Conservation (phyloP, 1,140 invertebrate species). For the Frieseomelitta varia region DNA sequence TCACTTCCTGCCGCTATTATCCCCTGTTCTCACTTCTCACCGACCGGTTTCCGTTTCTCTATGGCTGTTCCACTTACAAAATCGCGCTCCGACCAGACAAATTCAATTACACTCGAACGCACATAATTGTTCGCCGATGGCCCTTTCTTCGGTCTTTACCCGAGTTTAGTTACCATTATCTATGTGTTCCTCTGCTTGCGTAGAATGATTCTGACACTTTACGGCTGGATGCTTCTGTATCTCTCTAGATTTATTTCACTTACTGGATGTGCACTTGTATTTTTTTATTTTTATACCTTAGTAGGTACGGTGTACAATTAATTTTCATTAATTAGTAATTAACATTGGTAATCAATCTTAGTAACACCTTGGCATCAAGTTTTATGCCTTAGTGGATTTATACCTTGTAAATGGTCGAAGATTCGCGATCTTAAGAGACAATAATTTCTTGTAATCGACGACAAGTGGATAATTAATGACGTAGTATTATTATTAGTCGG, state of each 20-base stretch:
- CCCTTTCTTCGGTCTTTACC: neutral
- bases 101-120: constrained; percentile 63
- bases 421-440: too few relatives aligned
- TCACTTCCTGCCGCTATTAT: constrained; percentile 60
- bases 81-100: constrained; percentile 62
- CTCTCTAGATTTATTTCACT: too few relatives aligned
- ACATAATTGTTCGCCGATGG: neutral
- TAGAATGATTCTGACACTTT: neutral
- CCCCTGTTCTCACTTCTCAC: constrained; percentile 19
- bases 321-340: too few relatives aligned
- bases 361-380: too few relatives aligned
- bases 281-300: too few relatives aligned
- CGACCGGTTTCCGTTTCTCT: constrained; percentile 31
- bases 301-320: too few relatives aligned
- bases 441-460: neutral
- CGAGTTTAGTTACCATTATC: neutral
- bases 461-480: neutral
- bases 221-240: too few relatives aligned
- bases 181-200: too few relatives aligned
- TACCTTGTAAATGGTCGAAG: too few relatives aligned
- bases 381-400: too few relatives aligned
- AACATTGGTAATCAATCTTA: too few relatives aligned
- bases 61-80: constrained; percentile 51
- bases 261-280: too few relatives aligned
- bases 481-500: neutral